Conservation (phyloP, 2,113 vertebrate genomes). For the Pollimyrus isidori region DNA sequence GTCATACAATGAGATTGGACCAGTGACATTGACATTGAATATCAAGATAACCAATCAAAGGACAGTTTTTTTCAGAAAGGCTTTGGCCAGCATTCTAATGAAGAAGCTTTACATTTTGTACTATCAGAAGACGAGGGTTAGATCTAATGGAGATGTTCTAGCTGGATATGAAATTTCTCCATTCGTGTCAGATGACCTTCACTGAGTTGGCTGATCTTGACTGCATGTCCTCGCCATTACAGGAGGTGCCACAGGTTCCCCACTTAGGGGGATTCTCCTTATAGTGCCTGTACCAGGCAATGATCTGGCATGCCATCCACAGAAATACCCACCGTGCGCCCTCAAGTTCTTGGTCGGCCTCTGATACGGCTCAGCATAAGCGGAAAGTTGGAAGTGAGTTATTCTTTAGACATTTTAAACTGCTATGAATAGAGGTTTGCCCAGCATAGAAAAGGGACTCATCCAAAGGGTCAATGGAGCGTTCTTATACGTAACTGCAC, state of each 20-base stretch:
- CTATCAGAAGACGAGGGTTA: neutral
- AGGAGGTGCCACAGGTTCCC: neutral
- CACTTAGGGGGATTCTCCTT: neutral
- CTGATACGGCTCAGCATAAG: neutral
- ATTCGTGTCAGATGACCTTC: neutral
- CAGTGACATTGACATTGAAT: neutral
- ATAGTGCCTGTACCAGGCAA: neutral
- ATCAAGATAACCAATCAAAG: neutral
- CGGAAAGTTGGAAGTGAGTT: neutral
- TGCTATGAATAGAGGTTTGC: neutral
- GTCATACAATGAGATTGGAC: neutral
- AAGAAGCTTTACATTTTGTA: neutral
- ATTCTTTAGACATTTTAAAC: neutral
- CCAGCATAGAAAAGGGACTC: neutral
- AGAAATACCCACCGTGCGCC: neutral
- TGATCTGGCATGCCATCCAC: neutral
- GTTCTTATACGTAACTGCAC: neutral
- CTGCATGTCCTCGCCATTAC: neutral
- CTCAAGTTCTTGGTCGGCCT: neutral
- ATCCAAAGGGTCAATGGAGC: neutral
- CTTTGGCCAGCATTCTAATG: neutral
- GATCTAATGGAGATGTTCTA: neutral
- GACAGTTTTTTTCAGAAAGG: neutral
- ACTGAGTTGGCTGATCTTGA: neutral
- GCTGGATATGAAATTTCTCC: neutral